Percentiles rank a stretch among this genome's conserved stretches.
phyloP scores from a whole-genome alignment of 2,797 vertebrate genomes.

The Emys orbicularis region DNA sequence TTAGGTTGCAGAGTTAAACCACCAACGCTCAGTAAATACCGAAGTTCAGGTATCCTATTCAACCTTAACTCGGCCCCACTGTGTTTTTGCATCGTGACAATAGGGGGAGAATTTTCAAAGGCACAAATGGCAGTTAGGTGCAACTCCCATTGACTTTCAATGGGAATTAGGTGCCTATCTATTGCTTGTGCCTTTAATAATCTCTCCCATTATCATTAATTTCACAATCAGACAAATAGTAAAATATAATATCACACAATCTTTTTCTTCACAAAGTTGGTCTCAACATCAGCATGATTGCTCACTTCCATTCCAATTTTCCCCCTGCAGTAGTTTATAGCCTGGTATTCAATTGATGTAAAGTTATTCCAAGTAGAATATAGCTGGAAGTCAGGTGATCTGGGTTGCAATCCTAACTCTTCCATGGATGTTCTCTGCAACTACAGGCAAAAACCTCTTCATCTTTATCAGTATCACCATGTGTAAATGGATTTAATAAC shows the following conservation, averaged over 20 bases:
- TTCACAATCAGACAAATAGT: not conserved
- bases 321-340: not conserved
- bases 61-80: not conserved
- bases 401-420: not conserved
- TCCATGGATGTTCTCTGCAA: not conserved
- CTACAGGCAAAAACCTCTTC: not conserved
- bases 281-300: not conserved
- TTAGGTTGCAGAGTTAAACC: not conserved
- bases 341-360: not conserved
- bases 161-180: not conserved
- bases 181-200: not conserved
- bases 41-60: not conserved
- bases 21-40: not conserved
- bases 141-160: not conserved
- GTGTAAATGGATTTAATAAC: not conserved
- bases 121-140: not conserved
- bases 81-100: not conserved
- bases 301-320: not conserved
- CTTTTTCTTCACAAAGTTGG: not conserved
- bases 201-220: not conserved
- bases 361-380: not conserved
- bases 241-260: not conserved
- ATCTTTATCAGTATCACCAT: not conserved
- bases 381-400: not conserved
- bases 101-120: not conserved